Evolutionary conservation across 2,888 invertebrate genomes (phyloP), one percentile per base, ranked within the genome.

Genomic region (Endotricha flammealis): DNA sequence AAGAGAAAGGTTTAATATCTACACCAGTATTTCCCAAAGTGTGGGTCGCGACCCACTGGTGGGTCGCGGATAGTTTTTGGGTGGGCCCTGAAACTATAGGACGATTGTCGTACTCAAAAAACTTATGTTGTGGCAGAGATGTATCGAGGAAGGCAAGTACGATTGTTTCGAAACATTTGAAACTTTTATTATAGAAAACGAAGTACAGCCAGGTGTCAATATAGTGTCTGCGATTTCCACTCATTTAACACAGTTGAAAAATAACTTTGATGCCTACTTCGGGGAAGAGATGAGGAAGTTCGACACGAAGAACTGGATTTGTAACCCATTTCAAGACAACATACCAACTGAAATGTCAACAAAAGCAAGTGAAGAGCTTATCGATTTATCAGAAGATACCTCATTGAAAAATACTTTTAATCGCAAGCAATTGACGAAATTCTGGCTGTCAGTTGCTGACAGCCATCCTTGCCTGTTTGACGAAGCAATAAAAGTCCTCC

Each of bases 261-360:
- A 25, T 11, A 25, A 25, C 25, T 10, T 25, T 25, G 3, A 25
- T 4, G 25, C 10, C 25, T 25, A 25, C 12, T 25, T 25, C n/a
- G n/a, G n/a, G n/a, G n/a, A n/a, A n/a, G n/a, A n/a, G n/a, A n/a
- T n/a, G n/a, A 8, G 9, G 9, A 28, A 28, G 28, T 12, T 28
- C 29, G 29, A 29, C 29, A 13, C 8, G 29, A 13, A 13, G 14
- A 29, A 29, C 8, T 29, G 29, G 29, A 29, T 29, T 29, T 29
- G 29, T 29, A 29, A 29, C 29, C 29, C 29, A 29, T 29, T 29
- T 29, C 29, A 29, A 29, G 29, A 29, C 11, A 12, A 12, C 25
- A 10, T 25, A 10, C 25, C 9, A 7, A 25, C 25, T 25, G 16
- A 14, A 13, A 29, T 29, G 29, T 29, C 29, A 29, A 29, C 29